phyloP scores from a whole-genome alignment of 2,888 invertebrate genomes.

The Neoscelio sp. region DNA sequence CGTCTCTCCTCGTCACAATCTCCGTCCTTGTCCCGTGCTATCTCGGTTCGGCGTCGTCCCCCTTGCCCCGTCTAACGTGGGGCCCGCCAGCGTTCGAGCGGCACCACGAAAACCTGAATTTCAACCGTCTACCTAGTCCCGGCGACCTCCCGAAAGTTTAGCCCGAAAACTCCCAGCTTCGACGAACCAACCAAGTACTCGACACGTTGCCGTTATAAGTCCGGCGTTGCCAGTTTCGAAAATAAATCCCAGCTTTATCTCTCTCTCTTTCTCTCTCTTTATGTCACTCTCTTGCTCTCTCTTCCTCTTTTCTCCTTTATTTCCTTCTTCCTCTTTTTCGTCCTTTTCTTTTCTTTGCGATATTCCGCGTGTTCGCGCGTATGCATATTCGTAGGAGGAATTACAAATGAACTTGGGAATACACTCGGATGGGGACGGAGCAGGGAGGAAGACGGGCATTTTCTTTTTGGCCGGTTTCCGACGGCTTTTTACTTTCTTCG shows the following conservation, averaged over 20 bases:
- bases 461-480: not conserved
- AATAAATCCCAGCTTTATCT: slow-evolving; percentile 53
- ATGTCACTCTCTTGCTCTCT: slow-evolving; percentile 10
- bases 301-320: slow-evolving; percentile 2
- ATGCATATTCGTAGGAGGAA: slow-evolving; percentile 64
- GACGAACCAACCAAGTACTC: slow-evolving; percentile 52
- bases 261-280: slow-evolving; percentile 19
- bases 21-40: slow-evolving; percentile 29
- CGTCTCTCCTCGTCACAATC: too few relatives aligned
- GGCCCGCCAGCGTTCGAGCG: slow-evolving; percentile 71
- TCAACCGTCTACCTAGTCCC: slow-evolving; percentile 75
- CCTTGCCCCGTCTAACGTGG: slow-evolving; percentile 50
- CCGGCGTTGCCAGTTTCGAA: slow-evolving; percentile 65
- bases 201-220: slow-evolving; percentile 61
- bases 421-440: slow-evolving; percentile 36
- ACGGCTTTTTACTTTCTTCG: slow-evolving; percentile 26
- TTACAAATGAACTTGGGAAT: slow-evolving; percentile 61
- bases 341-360: slow-evolving; percentile 18
- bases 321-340: slow-evolving; percentile 35
- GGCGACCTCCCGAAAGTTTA: slow-evolving; percentile 73
- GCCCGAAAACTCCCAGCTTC: slow-evolving; percentile 68
- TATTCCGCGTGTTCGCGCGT: slow-evolving; percentile 49
- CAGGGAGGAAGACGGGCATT: not conserved
- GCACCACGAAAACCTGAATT: slow-evolving; percentile 77
- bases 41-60: slow-evolving; percentile 40